Evolutionary conservation across 1,140 invertebrate species (phyloP), one percentile per base, ranked within the genome.

Genomic region (Holcopasites calliopsidis): DNA sequence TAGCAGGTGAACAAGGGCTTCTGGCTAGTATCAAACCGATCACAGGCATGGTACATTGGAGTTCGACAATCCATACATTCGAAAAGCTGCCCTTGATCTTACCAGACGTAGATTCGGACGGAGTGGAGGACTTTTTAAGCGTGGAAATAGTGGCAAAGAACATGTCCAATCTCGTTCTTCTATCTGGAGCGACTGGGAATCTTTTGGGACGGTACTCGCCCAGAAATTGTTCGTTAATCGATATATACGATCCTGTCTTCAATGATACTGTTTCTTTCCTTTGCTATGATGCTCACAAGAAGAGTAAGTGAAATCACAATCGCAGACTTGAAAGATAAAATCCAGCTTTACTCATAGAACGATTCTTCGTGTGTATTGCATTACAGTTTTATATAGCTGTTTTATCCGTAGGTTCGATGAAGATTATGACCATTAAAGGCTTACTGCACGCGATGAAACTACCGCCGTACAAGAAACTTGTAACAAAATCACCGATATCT

Each of bases 91-190:
- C 95, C 1, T 84, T 95, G 16, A 86, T 95, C n/a, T 80, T 96
- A 54, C 93, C 94, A 38, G 96, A 96, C 88, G 90, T 96, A 28
- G 93, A 96, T 89, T 92, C 92, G 2, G 95, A 96, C 90, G 92
- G 92, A 60, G 92, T 95, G 1, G 91, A 93, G 82, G 96, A 96
- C 83, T 90, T 96, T 38, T 84, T 96, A 16, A 93, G 79, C 92
- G 58, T 90, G 81, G 93, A 91, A n/a, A 87, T 94, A 47, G 88
- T 86, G n/a, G 86, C 87, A 18, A 90, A 91, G 77, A 88, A 87
- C 50, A 92, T 92, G 75, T 91, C 93, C 23, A 93, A 92, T 69
- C 82, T 96, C 8, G 88, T 95, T 1, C 86, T 96, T 68, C 88
- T 96, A 57, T 95, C 94, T 54, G 95, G 95, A 55, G 89, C 87